These are phyloP conservation scores for Masnerella sp. DNA, from an alignment of 2,888 invertebrate genomes.

Conservation along the genomic window DNA sequence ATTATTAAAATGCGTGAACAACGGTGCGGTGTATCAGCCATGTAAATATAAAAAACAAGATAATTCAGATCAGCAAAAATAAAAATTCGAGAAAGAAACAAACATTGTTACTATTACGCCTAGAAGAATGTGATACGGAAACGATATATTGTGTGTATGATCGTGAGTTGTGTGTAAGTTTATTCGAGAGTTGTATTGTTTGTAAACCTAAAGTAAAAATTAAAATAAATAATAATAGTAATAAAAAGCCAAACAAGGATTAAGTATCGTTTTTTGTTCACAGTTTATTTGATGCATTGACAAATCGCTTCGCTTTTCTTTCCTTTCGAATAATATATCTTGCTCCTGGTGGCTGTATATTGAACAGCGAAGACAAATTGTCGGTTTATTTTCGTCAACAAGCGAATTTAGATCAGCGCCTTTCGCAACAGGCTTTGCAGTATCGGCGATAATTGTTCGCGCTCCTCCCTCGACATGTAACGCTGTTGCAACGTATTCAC, in stretches of 20 bases:
- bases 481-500: conserved; percentile 10
- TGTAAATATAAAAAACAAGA: conserved; percentile 44
- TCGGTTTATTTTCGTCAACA: conserved; percentile 29
- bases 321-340: conserved; percentile 7
- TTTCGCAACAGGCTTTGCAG: conserved; percentile 42
- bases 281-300: conserved; percentile 30
- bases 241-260: conserved; percentile 61
- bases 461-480: conserved; percentile 65
- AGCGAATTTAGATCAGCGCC: conserved; percentile 41
- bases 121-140: conserved; percentile 58
- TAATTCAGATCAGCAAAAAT: not conserved
- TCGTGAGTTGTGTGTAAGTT: conserved; percentile 69
- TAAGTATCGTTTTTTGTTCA: conserved; percentile 9
- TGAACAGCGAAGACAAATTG: conserved; percentile 41
- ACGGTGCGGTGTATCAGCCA: conserved; percentile 32
- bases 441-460: conserved; percentile 60
- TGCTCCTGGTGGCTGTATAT: conserved; percentile 2
- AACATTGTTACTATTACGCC: conserved; percentile 10
- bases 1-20: conserved; percentile 20
- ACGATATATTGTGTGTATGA: conserved; percentile 44
- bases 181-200: conserved; percentile 73
- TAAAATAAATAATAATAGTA: conserved; percentile 50
- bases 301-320: conserved; percentile 19
- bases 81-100: not conserved
- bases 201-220: conserved; percentile 74